Base-by-base conservation (phyloP, 1,140 invertebrate genomes). In the Globodera ellingtonae region DNA sequence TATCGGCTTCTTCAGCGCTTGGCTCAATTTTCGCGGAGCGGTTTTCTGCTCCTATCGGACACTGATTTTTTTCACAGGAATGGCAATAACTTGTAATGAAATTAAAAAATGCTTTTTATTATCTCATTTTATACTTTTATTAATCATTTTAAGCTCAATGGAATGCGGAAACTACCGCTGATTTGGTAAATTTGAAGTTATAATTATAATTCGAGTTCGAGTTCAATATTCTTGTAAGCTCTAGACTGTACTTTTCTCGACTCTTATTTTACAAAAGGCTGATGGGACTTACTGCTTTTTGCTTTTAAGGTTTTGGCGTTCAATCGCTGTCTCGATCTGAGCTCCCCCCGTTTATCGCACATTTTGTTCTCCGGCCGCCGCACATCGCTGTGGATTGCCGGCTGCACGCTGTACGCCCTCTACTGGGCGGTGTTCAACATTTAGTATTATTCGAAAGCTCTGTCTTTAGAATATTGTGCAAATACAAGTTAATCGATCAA, bases 401-500 rank as follows among this genome's bases (percentile, higher is more conserved):
- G 35, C 18, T 78, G 50, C 50, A n/a, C 46, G 15, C 1, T 67
- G 72, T 69, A 70, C 47, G 76, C 62, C 15, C 4, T 65, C 48
- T 78, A 65, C 46, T 78, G 76, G 76, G 10, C 46, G 18, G 65
- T 69, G 15, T 79, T 79, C 66, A 56, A 35, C 8, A n/a, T n/a
- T 24, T 24, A 24, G 24, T 24, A 1, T 1, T 24, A 24, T 24
- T 24, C 24, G 24, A 24, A 24, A 24, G 24, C 24, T 24, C 24
- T 24, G 1, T 24, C n/a, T n/a, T 24, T 1, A 24, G 24, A 24
- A 24, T 24, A n/a, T 24, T 24, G 0, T 24, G 24, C 24, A 24
- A 24, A 1, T 24, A 24, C 1, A 24, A 24, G 24, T 1, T 24
- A 24, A 24, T 24, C 24, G 24, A 0, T 24, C 24, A 24, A 24